A percentile compares a stretch with the other conserved stretches of the same genome.
phyloP scores from a whole-genome alignment of 2,113 vertebrate species.

The Nannobrachium achirus region DNA sequence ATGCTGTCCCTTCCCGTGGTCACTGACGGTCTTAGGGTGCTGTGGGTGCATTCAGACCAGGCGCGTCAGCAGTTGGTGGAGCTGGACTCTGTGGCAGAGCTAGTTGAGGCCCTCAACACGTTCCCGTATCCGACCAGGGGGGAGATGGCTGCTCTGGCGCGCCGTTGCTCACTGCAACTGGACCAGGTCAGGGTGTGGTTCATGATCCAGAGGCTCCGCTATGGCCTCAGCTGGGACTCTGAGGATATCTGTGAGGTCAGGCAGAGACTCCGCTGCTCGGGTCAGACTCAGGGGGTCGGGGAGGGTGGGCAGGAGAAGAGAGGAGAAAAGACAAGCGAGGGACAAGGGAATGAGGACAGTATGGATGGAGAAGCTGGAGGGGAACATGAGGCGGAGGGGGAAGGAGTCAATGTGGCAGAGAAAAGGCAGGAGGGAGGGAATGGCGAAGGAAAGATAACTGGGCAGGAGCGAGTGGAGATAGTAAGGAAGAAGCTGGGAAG shows the following conservation, averaged over 20 bases:
- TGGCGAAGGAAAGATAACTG: background rate
- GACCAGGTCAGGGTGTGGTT: slow-evolving; percentile 90
- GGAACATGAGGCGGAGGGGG: background rate
- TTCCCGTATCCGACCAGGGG: slow-evolving; percentile 85
- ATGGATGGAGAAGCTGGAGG: slow-evolving; percentile 15
- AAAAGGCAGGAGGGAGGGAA: slow-evolving; percentile 8
- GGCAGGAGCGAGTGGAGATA: background rate
- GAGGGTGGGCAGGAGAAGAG: background rate
- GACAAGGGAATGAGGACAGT: background rate
- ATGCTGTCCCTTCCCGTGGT: slow-evolving; percentile 81
- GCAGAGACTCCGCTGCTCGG: slow-evolving; percentile 39
- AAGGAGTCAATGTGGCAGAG: background rate
- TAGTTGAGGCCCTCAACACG: slow-evolving; percentile 83
- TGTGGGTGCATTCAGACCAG: slow-evolving; percentile 82
- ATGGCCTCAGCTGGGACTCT: slow-evolving; percentile 88
- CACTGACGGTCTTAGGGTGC: slow-evolving; percentile 77
- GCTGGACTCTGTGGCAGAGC: slow-evolving; percentile 74
- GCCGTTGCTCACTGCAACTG: slow-evolving; percentile 79
- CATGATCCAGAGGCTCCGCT: slow-evolving; percentile 85
- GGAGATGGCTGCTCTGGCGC: slow-evolving; percentile 78
- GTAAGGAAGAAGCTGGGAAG: slow-evolving; percentile 27
- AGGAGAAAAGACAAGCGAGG: background rate
- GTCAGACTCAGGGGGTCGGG: slow-evolving; percentile 3
- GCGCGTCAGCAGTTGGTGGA: background rate
- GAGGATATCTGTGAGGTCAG: slow-evolving; percentile 82